phyloP scores from a whole-genome alignment of 1,140 invertebrate species.

The Trichonephila clavata region DNA sequence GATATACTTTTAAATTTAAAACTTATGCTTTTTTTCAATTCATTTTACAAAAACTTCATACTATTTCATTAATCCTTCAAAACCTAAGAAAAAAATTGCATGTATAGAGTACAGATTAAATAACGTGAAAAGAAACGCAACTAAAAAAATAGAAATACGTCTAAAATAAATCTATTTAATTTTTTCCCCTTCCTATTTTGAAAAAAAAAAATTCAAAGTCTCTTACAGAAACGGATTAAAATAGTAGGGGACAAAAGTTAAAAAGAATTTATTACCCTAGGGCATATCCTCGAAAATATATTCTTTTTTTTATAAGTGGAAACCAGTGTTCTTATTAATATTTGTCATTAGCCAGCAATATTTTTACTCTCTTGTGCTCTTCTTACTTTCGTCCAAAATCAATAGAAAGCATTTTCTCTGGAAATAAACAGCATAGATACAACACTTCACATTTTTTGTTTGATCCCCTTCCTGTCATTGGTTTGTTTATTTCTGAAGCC shows the following conservation, averaged over 20 bases:
- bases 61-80: no score
- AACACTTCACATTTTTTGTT: neutral
- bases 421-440: neutral
- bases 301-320: neutral
- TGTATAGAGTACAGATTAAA: no score
- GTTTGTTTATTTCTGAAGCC: neutral
- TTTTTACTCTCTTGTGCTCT: neutral
- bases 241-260: neutral
- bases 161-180: neutral
- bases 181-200: neutral
- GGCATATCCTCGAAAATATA: neutral
- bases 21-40: no score
- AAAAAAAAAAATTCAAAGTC: neutral
- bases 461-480: neutral
- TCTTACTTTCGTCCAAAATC: neutral
- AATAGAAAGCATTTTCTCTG: neutral
- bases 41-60: no score
- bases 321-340: conserved; percentile 10
- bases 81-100: no score
- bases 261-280: neutral
- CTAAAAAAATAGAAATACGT: neutral
- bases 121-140: no score
- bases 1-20: no score
- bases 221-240: neutral
- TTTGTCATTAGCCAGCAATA: neutral